Base-by-base conservation (phyloP, 2,797 vertebrate species). In the Notolepis coatsorum region DNA sequence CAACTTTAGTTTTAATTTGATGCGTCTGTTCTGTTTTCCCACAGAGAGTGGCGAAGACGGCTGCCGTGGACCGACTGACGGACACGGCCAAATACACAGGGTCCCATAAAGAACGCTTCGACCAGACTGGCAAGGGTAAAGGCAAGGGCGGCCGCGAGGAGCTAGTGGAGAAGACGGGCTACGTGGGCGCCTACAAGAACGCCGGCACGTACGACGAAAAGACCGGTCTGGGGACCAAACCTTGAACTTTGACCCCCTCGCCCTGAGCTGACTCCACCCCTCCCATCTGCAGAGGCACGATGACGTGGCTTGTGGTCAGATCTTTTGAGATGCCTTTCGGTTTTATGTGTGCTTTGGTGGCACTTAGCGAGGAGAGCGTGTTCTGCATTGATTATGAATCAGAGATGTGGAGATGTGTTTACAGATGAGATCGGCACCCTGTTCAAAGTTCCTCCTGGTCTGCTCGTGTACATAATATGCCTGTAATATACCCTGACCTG, bases 61-160 rank as follows among this genome's bases (percentile, higher is more conserved):
- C 90, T 2, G 93, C 95, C 0, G 92, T 98, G 84, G 96, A 96
- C 70, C 92, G 96, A 28, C 91, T 98, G 79, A 99, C 97, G 0
- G 97, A 99, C 83, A 94, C 97, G 2, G 77, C 95, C 71, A 95
- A 95, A 69, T 99, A 97, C 90, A 99, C 97, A 0, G 97, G 97
- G 0, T 96, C 96, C 0, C 97, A 98, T 84, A 97, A 96, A 84
- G 96, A 96, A 47, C 96, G 97, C 47, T 99, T 98, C 0, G 95
- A 98, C 0, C 92, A 94, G 67, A 93, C 73, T 0, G 97, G 97
- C 35, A 93, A 91, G 59, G 97, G 97, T 48, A 95, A 91, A 82
- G 97, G 97, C 15, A 96, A 95, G 7, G 91, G 93, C 0, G 97
- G 97, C 0, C 92, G 97, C 0, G 96, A 98, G 86, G 95, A 95